A percentile compares a stretch with the other conserved stretches of the same genome.
Evolutionary conservation across 2,888 invertebrate genomes (phyloP).

Genomic region (Orthosia gothica): DNA sequence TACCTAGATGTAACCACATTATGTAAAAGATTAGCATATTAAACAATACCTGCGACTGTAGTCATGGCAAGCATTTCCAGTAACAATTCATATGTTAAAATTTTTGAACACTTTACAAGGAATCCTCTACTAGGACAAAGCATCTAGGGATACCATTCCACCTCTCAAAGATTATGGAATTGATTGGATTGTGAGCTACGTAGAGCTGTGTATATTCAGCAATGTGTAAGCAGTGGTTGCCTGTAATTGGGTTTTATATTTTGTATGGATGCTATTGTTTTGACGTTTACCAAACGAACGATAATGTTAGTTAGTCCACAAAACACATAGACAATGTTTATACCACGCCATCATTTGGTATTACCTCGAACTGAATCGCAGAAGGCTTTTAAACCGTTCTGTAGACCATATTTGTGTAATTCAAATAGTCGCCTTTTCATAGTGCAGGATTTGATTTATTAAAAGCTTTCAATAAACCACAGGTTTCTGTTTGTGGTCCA

Average conservation of each 20-base stretch:
- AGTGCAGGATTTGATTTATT: constrained; percentile 1
- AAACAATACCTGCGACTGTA: background rate
- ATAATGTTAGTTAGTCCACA: constrained; percentile 9
- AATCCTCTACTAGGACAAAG: background rate
- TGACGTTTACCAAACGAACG: no score
- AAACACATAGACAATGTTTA: constrained; percentile 21
- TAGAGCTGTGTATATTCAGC: no score
- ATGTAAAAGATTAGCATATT: background rate
- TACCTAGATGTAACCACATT: no score
- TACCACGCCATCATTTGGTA: constrained; percentile 13
- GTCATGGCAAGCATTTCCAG: background rate
- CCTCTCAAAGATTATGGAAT: background rate
- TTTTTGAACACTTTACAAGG: constrained; percentile 10
- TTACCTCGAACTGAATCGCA: constrained; percentile 9
- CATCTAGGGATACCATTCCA: background rate
- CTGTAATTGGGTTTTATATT: no score
- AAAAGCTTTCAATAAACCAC: constrained; percentile 1
- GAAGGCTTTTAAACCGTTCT: constrained; percentile 22
- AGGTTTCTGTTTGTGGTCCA: background rate
- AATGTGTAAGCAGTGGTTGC: no score
- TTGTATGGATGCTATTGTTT: no score
- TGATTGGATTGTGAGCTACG: no score
- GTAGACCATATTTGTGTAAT: constrained; percentile 17
- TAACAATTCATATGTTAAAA: background rate
- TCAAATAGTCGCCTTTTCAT: constrained; percentile 15